Percentiles rank a stretch among this genome's conserved stretches.
phyloP scores from a whole-genome alignment of 2,888 invertebrate genomes.

The Escarpia spicata region DNA sequence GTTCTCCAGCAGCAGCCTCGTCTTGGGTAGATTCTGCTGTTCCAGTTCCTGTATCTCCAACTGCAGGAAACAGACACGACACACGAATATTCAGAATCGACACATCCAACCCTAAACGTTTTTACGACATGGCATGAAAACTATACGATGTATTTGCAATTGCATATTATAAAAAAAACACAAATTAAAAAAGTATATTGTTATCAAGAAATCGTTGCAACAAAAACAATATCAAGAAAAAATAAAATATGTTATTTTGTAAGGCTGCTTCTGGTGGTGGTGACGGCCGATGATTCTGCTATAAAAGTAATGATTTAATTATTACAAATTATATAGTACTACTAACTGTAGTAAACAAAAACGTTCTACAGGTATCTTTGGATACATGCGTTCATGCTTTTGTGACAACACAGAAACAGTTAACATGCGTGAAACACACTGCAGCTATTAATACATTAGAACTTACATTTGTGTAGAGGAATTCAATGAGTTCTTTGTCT shows the following conservation, averaged over 20 bases:
- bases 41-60: conserved; percentile 58
- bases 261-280: too few species aligned
- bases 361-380: neutral
- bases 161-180: neutral
- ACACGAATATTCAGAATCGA: too few species aligned
- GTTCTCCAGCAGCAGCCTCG: conserved; percentile 62
- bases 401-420: neutral
- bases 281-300: too few species aligned
- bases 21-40: conserved; percentile 55
- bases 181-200: neutral
- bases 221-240: neutral
- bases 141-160: too few species aligned
- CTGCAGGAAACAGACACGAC: conserved; percentile 38
- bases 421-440: neutral
- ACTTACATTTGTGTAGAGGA: conserved; percentile 58
- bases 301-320: too few species aligned
- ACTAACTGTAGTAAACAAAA: neutral
- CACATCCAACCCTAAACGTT: too few species aligned
- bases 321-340: too few species aligned
- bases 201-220: neutral
- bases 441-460: neutral
- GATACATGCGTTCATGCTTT: neutral
- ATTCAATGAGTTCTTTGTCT: conserved; percentile 57
- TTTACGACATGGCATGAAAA: too few species aligned
- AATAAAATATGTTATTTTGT: neutral